Base-by-base conservation (phyloP, 1,140 invertebrate species). In the Drosophila paulistorum region DNA sequence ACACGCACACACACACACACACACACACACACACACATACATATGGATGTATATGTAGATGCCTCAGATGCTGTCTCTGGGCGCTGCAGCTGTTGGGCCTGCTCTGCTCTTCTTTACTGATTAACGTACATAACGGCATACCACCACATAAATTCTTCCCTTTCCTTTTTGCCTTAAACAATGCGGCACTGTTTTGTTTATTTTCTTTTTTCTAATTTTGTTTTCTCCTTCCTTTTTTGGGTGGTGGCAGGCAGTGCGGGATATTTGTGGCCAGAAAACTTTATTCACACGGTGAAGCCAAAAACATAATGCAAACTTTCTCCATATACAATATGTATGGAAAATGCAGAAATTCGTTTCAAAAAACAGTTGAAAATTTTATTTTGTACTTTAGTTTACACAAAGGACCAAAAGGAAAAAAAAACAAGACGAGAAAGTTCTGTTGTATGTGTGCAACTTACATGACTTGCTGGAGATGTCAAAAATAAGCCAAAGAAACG, bases 101-200 rank as follows among this genome's bases (percentile, higher is more conserved):
- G 30, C 30, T 30, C 30, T 30, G 30, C 30, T 20, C 62, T 58
- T 58, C 67, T 61, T 20, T 59, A 7, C 51, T 77, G 74, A 77
- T 77, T 71, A 77, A 76, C 73, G 65, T 77, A 77, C 17, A 51
- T 23, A 51, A 39, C 37, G 37, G 11, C 37, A 39, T 39, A 39
- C 37, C 20, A 51, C 45, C 20, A 51, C 45, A 48, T 11, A 23
- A 20, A 51, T 51, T 51, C 17, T 10, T 51, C 37, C 11, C 45
- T 51, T 51, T 9, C 17, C 30, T 30, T 51, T 20, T 20, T 20
- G 17, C 20, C 10, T 9, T 7, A 37, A 35, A 11, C 23, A 37
- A 57, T 51, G 41, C n/a, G 42, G 42, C 26, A 48, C 65, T 45
- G 26, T 45, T 6, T 45, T 10, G 10, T 0, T 30, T 30, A 11